phyloP scores from a whole-genome alignment of 2,113 vertebrate genomes.

The Psettodes erumei region DNA sequence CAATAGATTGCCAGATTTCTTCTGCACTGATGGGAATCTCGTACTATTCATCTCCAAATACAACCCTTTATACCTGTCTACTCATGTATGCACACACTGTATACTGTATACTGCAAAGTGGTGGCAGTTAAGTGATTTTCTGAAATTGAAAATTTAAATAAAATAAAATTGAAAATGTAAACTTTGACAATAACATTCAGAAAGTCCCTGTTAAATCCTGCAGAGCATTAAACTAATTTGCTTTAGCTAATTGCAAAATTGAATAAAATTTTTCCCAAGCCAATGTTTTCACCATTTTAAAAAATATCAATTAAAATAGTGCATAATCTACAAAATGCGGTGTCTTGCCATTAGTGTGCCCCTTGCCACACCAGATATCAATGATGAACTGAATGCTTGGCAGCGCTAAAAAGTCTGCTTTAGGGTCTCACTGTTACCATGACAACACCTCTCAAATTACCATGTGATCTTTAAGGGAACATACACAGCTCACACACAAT shows the following conservation, averaged over 20 bases:
- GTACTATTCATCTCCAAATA: not conserved
- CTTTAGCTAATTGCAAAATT: not conserved
- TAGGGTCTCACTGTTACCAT: constrained; percentile 31
- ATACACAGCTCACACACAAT: not conserved
- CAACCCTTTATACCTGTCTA: not conserved
- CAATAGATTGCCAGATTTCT: constrained; percentile 10
- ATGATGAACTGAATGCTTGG: not conserved
- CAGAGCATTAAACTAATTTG: not conserved
- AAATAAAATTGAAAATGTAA: not conserved
- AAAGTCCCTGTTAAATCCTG: not conserved
- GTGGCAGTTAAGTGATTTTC: not conserved
- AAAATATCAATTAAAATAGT: not conserved
- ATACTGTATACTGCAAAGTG: not conserved
- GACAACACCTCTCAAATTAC: constrained; percentile 41
- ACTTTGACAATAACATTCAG: not conserved
- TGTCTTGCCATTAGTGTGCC: not conserved
- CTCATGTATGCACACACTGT: not conserved
- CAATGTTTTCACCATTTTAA: not conserved
- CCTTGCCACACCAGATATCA: not conserved
- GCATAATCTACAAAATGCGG: not conserved
- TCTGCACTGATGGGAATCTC: constrained; percentile 3
- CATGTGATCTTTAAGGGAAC: constrained; percentile 28
- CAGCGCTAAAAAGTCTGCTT: constrained; percentile 13
- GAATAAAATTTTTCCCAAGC: not conserved
- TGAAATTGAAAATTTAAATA: too few relatives aligned